These are phyloP conservation scores for Xiphophorus maculatus DNA, from an alignment of 2,113 vertebrate species.

Conservation along the genomic window DNA sequence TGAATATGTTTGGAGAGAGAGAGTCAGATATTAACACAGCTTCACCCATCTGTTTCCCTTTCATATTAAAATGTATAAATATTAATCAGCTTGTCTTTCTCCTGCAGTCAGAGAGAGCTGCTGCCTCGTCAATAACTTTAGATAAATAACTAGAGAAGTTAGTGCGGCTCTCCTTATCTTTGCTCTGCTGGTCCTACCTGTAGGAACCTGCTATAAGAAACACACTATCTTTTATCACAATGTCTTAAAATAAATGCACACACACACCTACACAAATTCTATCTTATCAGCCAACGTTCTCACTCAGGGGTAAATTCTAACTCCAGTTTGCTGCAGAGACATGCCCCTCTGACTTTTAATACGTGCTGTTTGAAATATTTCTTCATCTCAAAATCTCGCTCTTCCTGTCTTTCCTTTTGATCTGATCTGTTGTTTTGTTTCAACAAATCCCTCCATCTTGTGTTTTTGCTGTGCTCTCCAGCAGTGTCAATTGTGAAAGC, in stretches of 20 bases:
- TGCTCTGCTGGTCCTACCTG: neutral
- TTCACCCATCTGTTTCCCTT: conserved; percentile 1
- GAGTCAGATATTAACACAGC: neutral
- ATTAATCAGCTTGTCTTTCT: neutral
- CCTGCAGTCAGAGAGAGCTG: neutral
- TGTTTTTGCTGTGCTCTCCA: neutral
- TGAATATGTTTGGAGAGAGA: neutral
- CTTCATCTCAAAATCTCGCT: conserved; percentile 4
- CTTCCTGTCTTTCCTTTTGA: neutral
- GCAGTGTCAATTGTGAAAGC: too few relatives aligned
- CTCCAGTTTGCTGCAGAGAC: conserved; percentile 67
- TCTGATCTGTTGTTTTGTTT: conserved; percentile 7
- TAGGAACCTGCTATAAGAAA: neutral
- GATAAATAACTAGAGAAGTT: neutral
- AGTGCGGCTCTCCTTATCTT: neutral
- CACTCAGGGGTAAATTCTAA: conserved; percentile 55
- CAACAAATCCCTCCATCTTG: neutral
- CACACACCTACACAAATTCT: conserved; percentile 57
- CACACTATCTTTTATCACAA: neutral
- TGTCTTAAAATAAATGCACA: conserved; percentile 26
- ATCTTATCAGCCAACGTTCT: conserved; percentile 44
- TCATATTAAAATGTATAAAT: neutral
- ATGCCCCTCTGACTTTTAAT: conserved; percentile 47
- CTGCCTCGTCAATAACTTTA: neutral
- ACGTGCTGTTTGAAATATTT: neutral